Conservation (phyloP, 1,140 invertebrate species). For the Pachypeltis micranthus region DNA sequence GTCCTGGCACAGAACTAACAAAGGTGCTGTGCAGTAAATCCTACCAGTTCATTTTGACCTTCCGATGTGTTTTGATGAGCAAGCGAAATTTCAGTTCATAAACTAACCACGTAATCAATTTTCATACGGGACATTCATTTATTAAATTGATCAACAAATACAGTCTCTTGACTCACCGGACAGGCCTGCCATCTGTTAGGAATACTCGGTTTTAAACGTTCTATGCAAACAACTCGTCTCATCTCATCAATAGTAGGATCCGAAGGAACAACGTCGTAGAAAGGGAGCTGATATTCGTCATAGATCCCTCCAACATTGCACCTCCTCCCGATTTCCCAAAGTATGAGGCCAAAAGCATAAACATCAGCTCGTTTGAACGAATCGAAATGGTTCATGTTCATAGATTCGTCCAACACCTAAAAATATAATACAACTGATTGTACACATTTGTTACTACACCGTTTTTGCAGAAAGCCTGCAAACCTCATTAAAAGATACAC, state of each 20-base stretch:
- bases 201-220: slow-evolving; percentile 66
- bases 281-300: slow-evolving; percentile 80
- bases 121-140: too few relatives aligned
- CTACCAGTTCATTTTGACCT: too few relatives aligned
- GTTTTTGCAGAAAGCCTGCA: too few relatives aligned
- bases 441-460: too few relatives aligned
- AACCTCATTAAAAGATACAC: too few relatives aligned
- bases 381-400: slow-evolving; percentile 78
- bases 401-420: slow-evolving; percentile 42
- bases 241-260: slow-evolving; percentile 93
- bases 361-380: slow-evolving; percentile 80
- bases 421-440: too few relatives aligned
- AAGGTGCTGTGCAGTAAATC: too few relatives aligned
- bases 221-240: slow-evolving; percentile 80
- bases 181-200: slow-evolving; percentile 56
- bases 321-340: slow-evolving; percentile 81
- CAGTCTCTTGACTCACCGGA: slow-evolving; percentile 28
- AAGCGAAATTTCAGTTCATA: slow-evolving; percentile 12
- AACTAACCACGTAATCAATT: too few relatives aligned
- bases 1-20: too few relatives aligned
- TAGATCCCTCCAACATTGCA: slow-evolving; percentile 60
- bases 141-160: too few relatives aligned
- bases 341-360: slow-evolving; percentile 77
- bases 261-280: slow-evolving; percentile 68
- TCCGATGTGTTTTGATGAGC: not conserved